These are phyloP conservation scores for Burhinus bistriatus DNA, from an alignment of 2,113 vertebrate species.

Conservation along the genomic window DNA sequence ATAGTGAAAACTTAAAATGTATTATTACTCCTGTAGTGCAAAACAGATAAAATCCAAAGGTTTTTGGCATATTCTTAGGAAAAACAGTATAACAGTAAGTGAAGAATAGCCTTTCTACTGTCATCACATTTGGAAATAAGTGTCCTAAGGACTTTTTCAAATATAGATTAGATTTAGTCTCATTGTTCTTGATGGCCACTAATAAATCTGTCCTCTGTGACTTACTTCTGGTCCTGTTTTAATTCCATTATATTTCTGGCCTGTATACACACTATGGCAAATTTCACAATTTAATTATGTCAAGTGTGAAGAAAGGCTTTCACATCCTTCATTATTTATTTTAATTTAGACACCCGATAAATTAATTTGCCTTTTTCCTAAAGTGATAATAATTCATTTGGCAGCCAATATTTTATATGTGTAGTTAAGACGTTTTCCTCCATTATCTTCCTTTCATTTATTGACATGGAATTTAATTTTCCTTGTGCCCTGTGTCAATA, in stretches of 20 bases:
- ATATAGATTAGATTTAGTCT: neutral
- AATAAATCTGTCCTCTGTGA: neutral
- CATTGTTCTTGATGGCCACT: neutral
- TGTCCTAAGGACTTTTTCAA: neutral
- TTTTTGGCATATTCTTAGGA: neutral
- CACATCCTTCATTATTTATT: neutral
- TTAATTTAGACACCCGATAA: neutral
- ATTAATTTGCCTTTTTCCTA: neutral
- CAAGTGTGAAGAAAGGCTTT: neutral
- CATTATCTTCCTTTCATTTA: neutral
- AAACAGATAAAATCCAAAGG: neutral
- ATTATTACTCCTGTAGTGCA: neutral
- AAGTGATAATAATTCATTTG: neutral
- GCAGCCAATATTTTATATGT: neutral
- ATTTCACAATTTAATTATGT: neutral
- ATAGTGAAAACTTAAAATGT: neutral
- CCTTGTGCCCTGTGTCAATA: neutral
- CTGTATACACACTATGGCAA: neutral
- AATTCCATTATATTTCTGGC: neutral
- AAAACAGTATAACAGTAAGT: neutral
- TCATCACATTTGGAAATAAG: neutral
- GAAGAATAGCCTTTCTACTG: neutral
- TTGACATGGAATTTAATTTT: neutral
- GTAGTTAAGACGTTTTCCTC: neutral
- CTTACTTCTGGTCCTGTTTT: neutral